A percentile compares a stretch with the other conserved stretches of the same genome.
phyloP scores from a whole-genome alignment of 1,140 invertebrate genomes.

The Drosophila willistoni region DNA sequence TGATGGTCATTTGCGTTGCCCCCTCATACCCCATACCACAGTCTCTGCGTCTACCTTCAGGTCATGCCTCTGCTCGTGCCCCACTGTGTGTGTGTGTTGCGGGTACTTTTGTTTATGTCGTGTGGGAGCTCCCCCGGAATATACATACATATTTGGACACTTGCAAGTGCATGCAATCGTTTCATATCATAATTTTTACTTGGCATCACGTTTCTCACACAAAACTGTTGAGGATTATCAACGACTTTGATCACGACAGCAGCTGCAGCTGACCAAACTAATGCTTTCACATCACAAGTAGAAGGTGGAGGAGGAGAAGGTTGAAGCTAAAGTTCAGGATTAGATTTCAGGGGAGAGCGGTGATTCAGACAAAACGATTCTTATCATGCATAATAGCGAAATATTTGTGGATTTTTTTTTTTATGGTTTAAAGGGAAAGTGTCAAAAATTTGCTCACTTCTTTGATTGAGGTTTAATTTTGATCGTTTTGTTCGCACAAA shows the following conservation, averaged over 20 bases:
- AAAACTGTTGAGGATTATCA: slow-evolving; percentile 61
- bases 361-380: slow-evolving; percentile 30
- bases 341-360: neutral
- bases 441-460: slow-evolving; percentile 17
- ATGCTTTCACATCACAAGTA: slow-evolving; percentile 56
- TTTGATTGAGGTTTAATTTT: neutral
- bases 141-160: slow-evolving; percentile 29
- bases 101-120: slow-evolving; percentile 38
- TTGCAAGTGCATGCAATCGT: slow-evolving; percentile 67
- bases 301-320: too few relatives aligned
- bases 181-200: slow-evolving; percentile 67
- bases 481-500: neutral
- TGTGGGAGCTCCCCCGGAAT: slow-evolving; percentile 55
- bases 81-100: neutral
- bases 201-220: slow-evolving; percentile 55
- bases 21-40: slow-evolving; percentile 2
- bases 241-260: slow-evolving; percentile 65
- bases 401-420: slow-evolving; percentile 25
- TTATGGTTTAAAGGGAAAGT: slow-evolving; percentile 30
- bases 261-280: slow-evolving; percentile 20
- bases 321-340: too few relatives aligned
- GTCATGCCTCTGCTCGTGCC: neutral
- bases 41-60: neutral
- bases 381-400: slow-evolving; percentile 47
- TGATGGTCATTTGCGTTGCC: slow-evolving; percentile 69